phyloP scores from a whole-genome alignment of 2,113 vertebrate genomes.

The Aythya baeri region DNA sequence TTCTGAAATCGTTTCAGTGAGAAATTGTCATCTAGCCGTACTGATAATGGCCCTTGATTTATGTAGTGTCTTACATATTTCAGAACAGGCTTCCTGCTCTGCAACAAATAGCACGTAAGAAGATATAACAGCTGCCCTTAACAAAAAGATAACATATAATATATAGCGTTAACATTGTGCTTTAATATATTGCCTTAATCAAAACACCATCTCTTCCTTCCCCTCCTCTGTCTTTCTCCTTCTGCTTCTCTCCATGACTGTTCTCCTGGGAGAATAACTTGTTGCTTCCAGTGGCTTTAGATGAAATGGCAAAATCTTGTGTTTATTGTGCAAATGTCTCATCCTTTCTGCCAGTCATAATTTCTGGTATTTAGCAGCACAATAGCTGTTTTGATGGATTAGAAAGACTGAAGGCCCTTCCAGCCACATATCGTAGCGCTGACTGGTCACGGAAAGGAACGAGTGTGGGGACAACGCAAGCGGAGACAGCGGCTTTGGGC shows the following conservation, averaged over 20 bases:
- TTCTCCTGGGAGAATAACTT: neutral
- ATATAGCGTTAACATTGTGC: neutral
- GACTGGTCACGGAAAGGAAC: neutral
- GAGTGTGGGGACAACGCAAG: neutral
- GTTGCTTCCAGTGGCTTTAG: neutral
- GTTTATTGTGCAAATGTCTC: neutral
- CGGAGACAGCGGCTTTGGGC: neutral
- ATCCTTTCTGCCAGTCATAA: neutral
- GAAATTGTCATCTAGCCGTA: neutral
- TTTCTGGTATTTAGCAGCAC: neutral
- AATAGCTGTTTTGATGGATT: neutral
- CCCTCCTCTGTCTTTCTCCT: neutral
- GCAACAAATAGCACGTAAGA: neutral
- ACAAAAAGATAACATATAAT: neutral
- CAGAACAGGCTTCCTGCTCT: neutral
- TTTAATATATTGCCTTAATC: neutral
- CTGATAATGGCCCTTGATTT: neutral
- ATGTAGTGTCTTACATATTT: neutral
- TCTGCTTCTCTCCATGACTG: accelerated
- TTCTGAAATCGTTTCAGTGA: neutral
- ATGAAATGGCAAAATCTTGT: neutral
- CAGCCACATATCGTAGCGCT: accelerated
- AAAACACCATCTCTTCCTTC: neutral
- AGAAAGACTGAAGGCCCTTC: neutral
- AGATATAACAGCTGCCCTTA: neutral